A percentile compares a stretch with the other conserved stretches of the same genome.
Conservation (phyloP, 1,140 invertebrate species). For the Thaumatotibia leucotreta region DNA sequence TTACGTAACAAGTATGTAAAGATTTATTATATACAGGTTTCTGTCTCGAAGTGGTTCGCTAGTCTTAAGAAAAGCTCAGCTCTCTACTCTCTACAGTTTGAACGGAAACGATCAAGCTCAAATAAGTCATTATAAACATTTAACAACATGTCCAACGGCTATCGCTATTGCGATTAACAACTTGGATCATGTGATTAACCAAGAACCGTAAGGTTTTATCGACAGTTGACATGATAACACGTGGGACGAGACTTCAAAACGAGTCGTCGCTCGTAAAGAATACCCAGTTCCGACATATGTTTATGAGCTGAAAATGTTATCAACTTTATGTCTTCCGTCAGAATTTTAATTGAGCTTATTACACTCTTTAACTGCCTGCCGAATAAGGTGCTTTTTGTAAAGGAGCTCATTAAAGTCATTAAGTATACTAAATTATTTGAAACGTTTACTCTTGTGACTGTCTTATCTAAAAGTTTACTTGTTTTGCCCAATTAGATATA, state of each 20-base stretch:
- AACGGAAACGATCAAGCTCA: background rate
- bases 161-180: slow-evolving; percentile 24
- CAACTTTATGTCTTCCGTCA: slow-evolving; percentile 28
- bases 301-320: slow-evolving; percentile 25
- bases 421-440: background rate
- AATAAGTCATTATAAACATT: slow-evolving; percentile 7
- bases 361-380: background rate
- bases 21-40: too few species aligned
- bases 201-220: slow-evolving; percentile 41
- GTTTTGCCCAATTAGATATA: slow-evolving; percentile 6
- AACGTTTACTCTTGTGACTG: background rate
- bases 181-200: slow-evolving; percentile 39
- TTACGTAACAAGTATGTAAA: background rate
- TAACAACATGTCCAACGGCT: slow-evolving; percentile 1
- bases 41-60: background rate
- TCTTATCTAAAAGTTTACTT: background rate
- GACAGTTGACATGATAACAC: slow-evolving; percentile 31
- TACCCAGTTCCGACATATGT: slow-evolving; percentile 40
- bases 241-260: slow-evolving; percentile 26
- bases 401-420: slow-evolving; percentile 18
- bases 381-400: background rate
- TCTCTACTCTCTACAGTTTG: background rate
- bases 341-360: slow-evolving; percentile 21
- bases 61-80: background rate
- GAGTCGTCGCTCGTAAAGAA: slow-evolving; percentile 30